phyloP scores from a whole-genome alignment of 2,888 invertebrate genomes.

The Euphydryas editha region DNA sequence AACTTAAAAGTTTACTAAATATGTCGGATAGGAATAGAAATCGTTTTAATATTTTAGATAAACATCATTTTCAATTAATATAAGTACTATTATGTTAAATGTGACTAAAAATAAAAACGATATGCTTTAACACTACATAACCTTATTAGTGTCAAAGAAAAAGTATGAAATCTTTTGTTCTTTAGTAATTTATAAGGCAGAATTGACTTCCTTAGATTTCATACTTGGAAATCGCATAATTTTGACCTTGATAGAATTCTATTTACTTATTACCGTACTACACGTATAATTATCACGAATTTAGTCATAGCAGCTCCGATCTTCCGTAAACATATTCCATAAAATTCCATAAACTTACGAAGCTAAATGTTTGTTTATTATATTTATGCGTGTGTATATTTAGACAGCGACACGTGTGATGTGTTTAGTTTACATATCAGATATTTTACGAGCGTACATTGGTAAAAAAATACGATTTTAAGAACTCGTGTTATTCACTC shows the following conservation, averaged over 20 bases:
- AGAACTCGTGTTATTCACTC: not conserved
- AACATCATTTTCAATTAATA: too few species aligned
- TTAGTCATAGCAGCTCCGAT: slow-evolving; percentile 1
- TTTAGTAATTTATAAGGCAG: too few species aligned
- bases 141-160: too few species aligned
- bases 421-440: not conserved
- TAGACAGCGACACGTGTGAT: slow-evolving; percentile 1
- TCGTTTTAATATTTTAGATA: too few species aligned
- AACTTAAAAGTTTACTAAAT: too few species aligned
- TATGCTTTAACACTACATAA: too few species aligned
- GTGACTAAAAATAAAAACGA: too few species aligned
- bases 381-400: not conserved
- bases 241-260: not conserved
- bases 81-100: too few species aligned
- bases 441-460: slow-evolving; percentile 7
- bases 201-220: too few species aligned
- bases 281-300: not conserved
- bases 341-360: not conserved
- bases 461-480: not conserved
- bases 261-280: not conserved
- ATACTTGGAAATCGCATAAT: not conserved
- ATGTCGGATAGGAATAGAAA: too few species aligned
- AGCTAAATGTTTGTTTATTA: not conserved
- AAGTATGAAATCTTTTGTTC: too few species aligned
- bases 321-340: slow-evolving; percentile 10